phyloP scores from a whole-genome alignment of 2,888 invertebrate genomes.

The Melangyna quadrimaculata region DNA sequence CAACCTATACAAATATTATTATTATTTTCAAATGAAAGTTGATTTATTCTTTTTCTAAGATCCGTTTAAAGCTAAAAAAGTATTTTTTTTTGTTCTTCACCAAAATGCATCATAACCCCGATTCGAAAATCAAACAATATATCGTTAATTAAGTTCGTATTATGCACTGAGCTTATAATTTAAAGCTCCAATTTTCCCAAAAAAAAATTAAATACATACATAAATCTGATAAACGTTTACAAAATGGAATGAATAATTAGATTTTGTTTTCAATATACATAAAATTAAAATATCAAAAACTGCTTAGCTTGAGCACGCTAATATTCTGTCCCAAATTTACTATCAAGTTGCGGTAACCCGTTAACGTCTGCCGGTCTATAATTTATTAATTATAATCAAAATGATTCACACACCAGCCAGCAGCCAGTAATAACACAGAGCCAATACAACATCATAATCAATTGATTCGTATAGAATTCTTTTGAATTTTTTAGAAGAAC shows the following conservation, averaged over 20 bases:
- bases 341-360: slow-evolving; percentile 46
- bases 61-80: not conserved
- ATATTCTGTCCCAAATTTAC: slow-evolving; percentile 34
- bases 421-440: not conserved
- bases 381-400: slow-evolving; percentile 65
- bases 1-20: not conserved
- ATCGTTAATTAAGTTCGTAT: slow-evolving; percentile 25
- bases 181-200: not conserved
- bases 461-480: slow-evolving; percentile 58
- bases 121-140: not conserved
- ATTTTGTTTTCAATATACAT: not conserved
- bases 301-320: slow-evolving; percentile 18
- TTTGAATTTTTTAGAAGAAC: slow-evolving; percentile 29
- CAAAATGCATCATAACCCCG: slow-evolving; percentile 14
- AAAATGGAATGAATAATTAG: slow-evolving; percentile 4
- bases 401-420: slow-evolving; percentile 64
- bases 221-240: slow-evolving; percentile 26
- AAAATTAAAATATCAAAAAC: slow-evolving; percentile 8
- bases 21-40: slow-evolving; percentile 2
- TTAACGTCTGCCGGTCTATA: slow-evolving; percentile 29
- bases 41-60: not conserved
- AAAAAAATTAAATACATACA: not conserved
- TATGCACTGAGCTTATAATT: slow-evolving; percentile 44
- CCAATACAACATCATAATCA: slow-evolving; percentile 40
- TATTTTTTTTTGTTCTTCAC: not conserved